phyloP scores from a whole-genome alignment of 1,140 invertebrate genomes.

The Heliconius hermathena region DNA sequence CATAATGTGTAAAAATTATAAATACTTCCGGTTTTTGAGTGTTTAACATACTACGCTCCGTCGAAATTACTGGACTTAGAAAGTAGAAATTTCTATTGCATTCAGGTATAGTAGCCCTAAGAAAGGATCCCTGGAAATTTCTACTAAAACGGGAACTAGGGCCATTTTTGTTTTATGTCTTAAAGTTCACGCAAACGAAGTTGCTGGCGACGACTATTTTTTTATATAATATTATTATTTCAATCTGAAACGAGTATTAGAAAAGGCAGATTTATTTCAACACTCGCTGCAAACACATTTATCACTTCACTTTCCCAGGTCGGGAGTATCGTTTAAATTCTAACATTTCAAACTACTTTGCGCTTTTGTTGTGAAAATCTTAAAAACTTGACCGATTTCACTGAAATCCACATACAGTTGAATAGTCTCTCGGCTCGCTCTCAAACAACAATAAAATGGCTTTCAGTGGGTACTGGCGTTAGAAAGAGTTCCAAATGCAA shows the following conservation, averaged over 20 bases:
- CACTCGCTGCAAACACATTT: neutral
- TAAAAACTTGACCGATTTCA: conserved; percentile 15
- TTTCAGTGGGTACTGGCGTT: neutral
- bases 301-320: neutral
- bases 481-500: conserved; percentile 7
- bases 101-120: too few relatives aligned
- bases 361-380: conserved; percentile 11
- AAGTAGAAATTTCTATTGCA: too few relatives aligned
- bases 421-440: conserved; percentile 5
- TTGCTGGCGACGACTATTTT: too few relatives aligned
- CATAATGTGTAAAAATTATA: too few relatives aligned
- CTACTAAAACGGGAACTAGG: too few relatives aligned
- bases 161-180: too few relatives aligned
- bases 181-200: too few relatives aligned
- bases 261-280: neutral
- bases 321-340: conserved; percentile 4
- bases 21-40: too few relatives aligned
- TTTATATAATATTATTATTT: neutral
- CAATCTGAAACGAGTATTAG: neutral
- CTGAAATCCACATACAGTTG: conserved; percentile 11
- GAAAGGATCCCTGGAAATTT: too few relatives aligned
- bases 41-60: too few relatives aligned
- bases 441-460: conserved; percentile 14
- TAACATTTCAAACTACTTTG: conserved; percentile 11
- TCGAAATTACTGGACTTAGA: too few relatives aligned